Percentiles rank a stretch among this genome's conserved stretches.
Evolutionary conservation across 2,888 invertebrate species (phyloP).

Genomic region (Drosophila lutescens): DNA sequence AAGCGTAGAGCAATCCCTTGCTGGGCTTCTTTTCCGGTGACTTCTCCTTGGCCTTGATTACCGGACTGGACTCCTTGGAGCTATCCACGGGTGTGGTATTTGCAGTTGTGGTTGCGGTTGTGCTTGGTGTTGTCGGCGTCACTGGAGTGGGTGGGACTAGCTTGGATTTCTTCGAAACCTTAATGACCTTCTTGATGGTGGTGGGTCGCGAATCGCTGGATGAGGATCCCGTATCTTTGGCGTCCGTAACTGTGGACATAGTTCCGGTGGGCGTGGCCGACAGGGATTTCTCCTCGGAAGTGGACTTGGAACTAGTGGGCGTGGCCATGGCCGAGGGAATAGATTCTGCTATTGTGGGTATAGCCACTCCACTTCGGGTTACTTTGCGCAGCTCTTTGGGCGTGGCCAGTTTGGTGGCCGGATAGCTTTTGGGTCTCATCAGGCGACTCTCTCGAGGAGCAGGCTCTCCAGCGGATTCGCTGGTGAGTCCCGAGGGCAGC

Average conservation of each 20-base stretch:
- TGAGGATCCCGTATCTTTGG: conserved; percentile 59
- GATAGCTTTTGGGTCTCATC: conserved; percentile 87
- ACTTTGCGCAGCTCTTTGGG: conserved; percentile 82
- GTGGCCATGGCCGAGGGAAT: conserved; percentile 2
- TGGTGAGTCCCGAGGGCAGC: conserved; percentile 29
- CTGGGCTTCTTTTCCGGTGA: conserved; percentile 87
- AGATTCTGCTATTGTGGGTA: conserved; percentile 57
- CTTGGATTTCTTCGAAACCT: conserved; percentile 80
- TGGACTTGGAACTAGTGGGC: conserved; percentile 54
- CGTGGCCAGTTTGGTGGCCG: conserved; percentile 83
- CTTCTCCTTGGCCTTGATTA: conserved; percentile 79
- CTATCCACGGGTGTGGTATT: conserved; percentile 67
- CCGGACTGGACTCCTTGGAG: conserved; percentile 81
- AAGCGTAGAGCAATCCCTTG: conserved; percentile 88
- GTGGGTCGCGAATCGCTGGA: conserved; percentile 67
- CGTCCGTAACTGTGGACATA: conserved; percentile 37
- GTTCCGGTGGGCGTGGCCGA: conserved; percentile 59
- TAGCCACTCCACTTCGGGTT: conserved; percentile 71
- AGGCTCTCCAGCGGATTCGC: conserved; percentile 23
- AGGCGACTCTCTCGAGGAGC: conserved; percentile 80
- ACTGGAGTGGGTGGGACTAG: conserved; percentile 76
- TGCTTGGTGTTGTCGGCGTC: conserved; percentile 55
- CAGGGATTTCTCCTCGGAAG: conserved; percentile 70
- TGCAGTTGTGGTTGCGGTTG: conserved; percentile 63
- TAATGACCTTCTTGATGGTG: conserved; percentile 67